phyloP scores from a whole-genome alignment of 2,113 vertebrate species.

The human region DNA sequence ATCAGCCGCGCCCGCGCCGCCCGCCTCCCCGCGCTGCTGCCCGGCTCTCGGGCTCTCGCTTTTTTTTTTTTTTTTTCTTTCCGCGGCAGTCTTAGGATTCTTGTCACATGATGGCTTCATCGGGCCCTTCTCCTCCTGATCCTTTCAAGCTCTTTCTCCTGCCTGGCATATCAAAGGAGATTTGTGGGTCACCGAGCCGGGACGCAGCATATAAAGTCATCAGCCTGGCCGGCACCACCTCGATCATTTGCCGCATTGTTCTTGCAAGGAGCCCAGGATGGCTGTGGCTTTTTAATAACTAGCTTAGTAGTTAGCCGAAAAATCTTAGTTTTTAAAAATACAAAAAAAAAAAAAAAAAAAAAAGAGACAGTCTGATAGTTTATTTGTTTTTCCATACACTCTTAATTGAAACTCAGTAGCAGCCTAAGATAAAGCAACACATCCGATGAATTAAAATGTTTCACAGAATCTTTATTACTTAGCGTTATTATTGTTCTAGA shows the following conservation, averaged over 20 bases:
- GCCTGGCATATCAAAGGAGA: conserved; percentile 98
- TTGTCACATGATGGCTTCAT: conserved; percentile 99
- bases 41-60: not conserved
- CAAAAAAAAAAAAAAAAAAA: not conserved
- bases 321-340: not conserved
- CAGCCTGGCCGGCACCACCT: conserved; percentile 88
- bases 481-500: not conserved
- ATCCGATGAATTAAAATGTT: not conserved
- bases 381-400: not conserved
- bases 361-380: not conserved
- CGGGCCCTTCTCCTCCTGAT: conserved; percentile 81
- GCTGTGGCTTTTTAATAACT: conserved; percentile 60
- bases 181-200: conserved; percentile 96
- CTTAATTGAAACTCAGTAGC: not conserved
- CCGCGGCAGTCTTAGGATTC: conserved; percentile 86
- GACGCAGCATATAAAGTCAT: conserved; percentile 94
- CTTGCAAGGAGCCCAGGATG: conserved; percentile 68
- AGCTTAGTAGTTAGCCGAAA: not conserved
- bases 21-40: conserved; percentile 75
- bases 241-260: conserved; percentile 75
- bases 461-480: not conserved
- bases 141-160: conserved; percentile 92
- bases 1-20: conserved; percentile 89
- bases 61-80: conserved; percentile 51
- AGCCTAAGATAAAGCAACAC: not conserved